Evolutionary conservation across 2,888 invertebrate species (phyloP), one percentile per base, ranked within the genome.

Genomic region (Cryptocephalus primarius): DNA sequence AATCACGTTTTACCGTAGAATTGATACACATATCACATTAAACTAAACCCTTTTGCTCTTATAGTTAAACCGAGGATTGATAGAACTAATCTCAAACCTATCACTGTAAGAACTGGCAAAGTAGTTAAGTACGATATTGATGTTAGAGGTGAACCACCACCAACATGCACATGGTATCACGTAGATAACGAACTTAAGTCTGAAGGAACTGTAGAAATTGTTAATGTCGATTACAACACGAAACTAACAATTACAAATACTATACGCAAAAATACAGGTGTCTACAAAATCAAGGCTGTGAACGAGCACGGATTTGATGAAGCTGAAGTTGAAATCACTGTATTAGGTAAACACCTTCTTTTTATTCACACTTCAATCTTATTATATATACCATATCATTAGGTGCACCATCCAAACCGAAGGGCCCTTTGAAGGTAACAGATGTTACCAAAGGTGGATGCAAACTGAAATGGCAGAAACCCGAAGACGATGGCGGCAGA

Each of bases 21-120:
- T 57, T 41, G 36, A 44, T 47, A 34, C 8, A 36, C 14, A 39
- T 39, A 33, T 6, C 36, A 36, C 11, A 36, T 36, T 12, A 22
- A 22, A 22, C 6, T 22, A 22, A 22, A 22, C 2, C 22, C 22
- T 22, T 22, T 22, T 6, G 22, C 22, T 22, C 22, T 22, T 22
- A 22, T 65, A 93, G 93, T 96, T 68, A 95, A 96, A 72, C 99
- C 99, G 38, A 85, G 91, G 66, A 99, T 99, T 68, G 94, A 96
- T 72, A 82, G 95, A 57, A 91, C 93, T 3, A 93, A 94, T 70
- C 75, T 96, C 55, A 92, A 95, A 69, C 83, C 88, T 41, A 75
- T 92, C 40, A 84, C 85, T 9, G 85, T 96, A 10, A 87, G 93
- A 57, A 88, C 91, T 52, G 95, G 95, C 34, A 93, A 95, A 70